Conservation (phyloP, 2,888 invertebrate species). For the Parnassius mnemosyne region DNA sequence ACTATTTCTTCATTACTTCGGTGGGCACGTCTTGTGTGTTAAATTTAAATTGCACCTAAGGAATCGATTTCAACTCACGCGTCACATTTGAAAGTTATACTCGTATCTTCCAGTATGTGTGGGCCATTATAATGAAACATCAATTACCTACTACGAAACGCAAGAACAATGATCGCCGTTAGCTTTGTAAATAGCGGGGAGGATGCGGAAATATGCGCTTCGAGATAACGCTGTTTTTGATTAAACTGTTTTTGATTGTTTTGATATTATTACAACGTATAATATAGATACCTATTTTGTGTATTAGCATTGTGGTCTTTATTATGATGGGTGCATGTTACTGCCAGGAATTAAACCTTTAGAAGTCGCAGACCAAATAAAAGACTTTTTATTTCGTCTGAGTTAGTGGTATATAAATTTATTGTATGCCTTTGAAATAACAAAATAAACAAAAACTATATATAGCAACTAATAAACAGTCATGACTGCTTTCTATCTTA, state of each 20-base stretch:
- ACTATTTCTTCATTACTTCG: background rate
- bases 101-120: conserved; percentile 53
- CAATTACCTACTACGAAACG: conserved; percentile 35
- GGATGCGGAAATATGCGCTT: conserved; percentile 53
- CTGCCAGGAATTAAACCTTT: no score
- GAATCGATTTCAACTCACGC: conserved; percentile 44
- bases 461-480: no score
- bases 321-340: no score
- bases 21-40: background rate
- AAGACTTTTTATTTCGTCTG: no score
- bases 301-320: no score
- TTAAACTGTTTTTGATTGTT: conserved; percentile 18
- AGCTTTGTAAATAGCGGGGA: conserved; percentile 67
- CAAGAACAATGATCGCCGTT: conserved; percentile 59
- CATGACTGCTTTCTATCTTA: no score
- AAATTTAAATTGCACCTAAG: background rate
- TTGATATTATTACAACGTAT: background rate
- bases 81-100: conserved; percentile 46
- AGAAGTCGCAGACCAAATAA: no score
- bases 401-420: no score
- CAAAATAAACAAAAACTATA: no score
- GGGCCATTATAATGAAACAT: conserved; percentile 63
- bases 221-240: conserved; percentile 15
- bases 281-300: no score
- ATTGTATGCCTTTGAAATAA: no score